Base-by-base conservation (phyloP, 2,113 vertebrate species). In the Pluvialis apricaria region DNA sequence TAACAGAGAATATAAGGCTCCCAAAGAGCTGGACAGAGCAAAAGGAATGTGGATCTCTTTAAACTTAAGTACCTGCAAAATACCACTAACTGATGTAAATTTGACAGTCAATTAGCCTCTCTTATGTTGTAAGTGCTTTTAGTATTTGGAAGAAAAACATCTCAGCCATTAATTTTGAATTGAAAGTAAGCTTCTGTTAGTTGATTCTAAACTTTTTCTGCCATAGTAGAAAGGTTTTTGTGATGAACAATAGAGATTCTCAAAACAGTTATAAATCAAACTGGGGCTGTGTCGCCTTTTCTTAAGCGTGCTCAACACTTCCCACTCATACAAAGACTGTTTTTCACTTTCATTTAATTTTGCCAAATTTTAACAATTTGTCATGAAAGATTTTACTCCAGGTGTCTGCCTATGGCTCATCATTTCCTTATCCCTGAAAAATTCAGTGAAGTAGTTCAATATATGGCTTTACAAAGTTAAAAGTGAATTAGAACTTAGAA, bases 1-100 rank as follows among this genome's bases (percentile, higher is more conserved):
- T 91, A 93, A 20, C 55, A 79, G 29, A 83, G 47, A 87, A 32
- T 60, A 80, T 36, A 83, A 85, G 51, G 11, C 19, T 95, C 34
- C 64, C 42, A 87, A 82, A 86, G 64, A 94, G 52, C 6, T 88
- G 90, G 75, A 68, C 81, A 60, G 36, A 81, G 32, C 14, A 90
- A 92, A 93, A 92, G 0, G 0, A 89, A n/a, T 20, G 34, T 34
- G 24, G 32, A 73, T 71, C 65, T 86, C 54, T 84, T 95, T 84
- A 89, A 94, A 92, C 42, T 72, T 91, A 95, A 94, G 71, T 87
- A 94, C 80, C 75, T 92, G 78, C 19, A 94, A 96, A 96, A 94
- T 90, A 14, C 61, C 84, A 91, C 92, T 91, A 76, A 72, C 68
- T 81, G 86, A 84, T 70, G 69, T 93, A 96, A 93, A 95, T 91